Percentiles rank a stretch among this genome's conserved stretches.
Evolutionary conservation across 92 coral and sea anemone genomes (phyloP).

Genomic region (Paramuricea clavata): DNA sequence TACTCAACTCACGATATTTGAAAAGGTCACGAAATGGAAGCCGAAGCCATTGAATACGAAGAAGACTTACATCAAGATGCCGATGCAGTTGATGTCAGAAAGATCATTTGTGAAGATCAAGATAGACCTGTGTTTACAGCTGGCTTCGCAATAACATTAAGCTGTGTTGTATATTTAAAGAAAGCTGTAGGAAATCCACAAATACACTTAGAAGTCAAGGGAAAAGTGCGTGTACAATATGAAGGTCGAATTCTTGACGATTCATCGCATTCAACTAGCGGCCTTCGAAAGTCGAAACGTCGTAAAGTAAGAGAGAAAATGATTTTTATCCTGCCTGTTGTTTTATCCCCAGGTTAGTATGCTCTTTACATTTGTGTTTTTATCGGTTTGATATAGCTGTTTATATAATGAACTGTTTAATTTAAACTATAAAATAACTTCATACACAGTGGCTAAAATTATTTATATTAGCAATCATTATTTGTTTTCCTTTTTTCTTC

Average conservation of each 20-base stretch:
- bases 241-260: slow-evolving; percentile 43
- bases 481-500: neutral
- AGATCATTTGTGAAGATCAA: slow-evolving; percentile 31
- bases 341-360: slow-evolving; percentile 45
- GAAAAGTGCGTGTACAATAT: slow-evolving; percentile 52
- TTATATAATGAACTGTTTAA: neutral
- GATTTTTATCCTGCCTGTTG: slow-evolving; percentile 41
- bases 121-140: slow-evolving; percentile 40
- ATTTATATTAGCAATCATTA: no score
- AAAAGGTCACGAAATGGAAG: neutral
- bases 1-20: neutral
- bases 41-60: slow-evolving; percentile 1
- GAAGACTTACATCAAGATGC: slow-evolving; percentile 25
- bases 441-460: no score
- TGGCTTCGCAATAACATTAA: slow-evolving; percentile 23
- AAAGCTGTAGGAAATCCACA: slow-evolving; percentile 48
- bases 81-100: slow-evolving; percentile 25
- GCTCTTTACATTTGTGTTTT: neutral
- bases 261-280: slow-evolving; percentile 33
- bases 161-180: slow-evolving; percentile 30
- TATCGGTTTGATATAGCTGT: neutral
- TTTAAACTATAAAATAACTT: neutral
- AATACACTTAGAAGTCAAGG: slow-evolving; percentile 39
- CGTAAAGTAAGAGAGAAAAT: slow-evolving; percentile 53
- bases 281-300: slow-evolving; percentile 56